A percentile compares a stretch with the other conserved stretches of the same genome.
These are phyloP conservation scores for Erebia ligea DNA, from an alignment of 2,888 invertebrate genomes.

Conservation along the genomic window DNA sequence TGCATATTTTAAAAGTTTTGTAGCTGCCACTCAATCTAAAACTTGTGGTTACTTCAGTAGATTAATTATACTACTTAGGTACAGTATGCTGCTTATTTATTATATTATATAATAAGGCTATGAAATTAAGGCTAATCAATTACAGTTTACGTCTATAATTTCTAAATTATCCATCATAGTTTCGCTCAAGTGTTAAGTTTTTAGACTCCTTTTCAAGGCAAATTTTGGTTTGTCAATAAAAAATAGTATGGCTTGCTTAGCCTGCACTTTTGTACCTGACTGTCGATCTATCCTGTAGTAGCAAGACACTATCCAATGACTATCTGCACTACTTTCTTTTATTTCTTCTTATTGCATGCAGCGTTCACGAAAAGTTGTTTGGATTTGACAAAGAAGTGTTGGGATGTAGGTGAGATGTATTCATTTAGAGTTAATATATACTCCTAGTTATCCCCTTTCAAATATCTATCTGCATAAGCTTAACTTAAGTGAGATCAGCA, in stretches of 20 bases:
- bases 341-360: conserved; percentile 87
- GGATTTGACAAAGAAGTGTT: conserved; percentile 91
- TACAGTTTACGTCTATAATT: background rate
- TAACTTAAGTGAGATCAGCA: background rate
- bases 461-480: too few relatives aligned
- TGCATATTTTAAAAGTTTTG: conserved; percentile 23
- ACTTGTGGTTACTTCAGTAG: background rate
- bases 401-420: conserved; percentile 85
- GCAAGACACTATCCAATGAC: conserved; percentile 51
- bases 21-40: conserved; percentile 2
- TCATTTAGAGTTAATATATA: conserved; percentile 30
- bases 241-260: conserved; percentile 12
- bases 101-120: background rate
- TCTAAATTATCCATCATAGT: background rate
- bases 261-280: conserved; percentile 31
- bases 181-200: conserved; percentile 6
- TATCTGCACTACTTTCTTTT: conserved; percentile 77
- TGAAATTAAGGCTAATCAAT: too few relatives aligned
- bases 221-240: background rate
- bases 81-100: background rate
- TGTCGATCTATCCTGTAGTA: conserved; percentile 46
- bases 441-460: background rate
- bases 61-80: background rate
- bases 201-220: background rate
- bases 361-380: conserved; percentile 91